Percentiles rank a stretch among this genome's conserved stretches.
phyloP scores from a whole-genome alignment of 2,888 invertebrate genomes.

The Harmothoe impar region DNA sequence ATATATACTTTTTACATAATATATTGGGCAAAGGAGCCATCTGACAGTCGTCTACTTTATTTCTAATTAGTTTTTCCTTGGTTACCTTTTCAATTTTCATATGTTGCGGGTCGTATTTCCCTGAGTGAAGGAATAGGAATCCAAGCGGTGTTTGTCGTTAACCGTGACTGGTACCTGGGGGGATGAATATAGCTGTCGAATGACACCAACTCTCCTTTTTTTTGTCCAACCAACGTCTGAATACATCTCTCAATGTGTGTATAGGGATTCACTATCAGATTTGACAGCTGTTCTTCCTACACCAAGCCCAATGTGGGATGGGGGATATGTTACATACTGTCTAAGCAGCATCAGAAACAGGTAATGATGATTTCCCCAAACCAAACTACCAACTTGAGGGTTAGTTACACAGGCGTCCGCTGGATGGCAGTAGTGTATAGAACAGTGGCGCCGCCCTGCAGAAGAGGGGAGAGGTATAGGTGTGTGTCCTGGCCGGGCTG shows the following conservation, averaged over 20 bases:
- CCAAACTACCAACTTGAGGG: slow-evolving; percentile 20
- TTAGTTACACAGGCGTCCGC: slow-evolving; percentile 30
- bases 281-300: not conserved
- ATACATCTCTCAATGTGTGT: not conserved
- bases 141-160: not conserved
- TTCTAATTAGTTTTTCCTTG: not conserved
- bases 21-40: not conserved
- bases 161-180: not conserved
- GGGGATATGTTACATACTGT: slow-evolving; percentile 6
- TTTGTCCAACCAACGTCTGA: not conserved
- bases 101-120: slow-evolving; percentile 38
- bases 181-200: not conserved
- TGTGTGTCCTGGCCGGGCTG: not conserved
- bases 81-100: not conserved
- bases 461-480: slow-evolving; percentile 18
- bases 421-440: slow-evolving; percentile 35
- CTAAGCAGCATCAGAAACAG: not conserved
- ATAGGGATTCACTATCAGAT: not conserved
- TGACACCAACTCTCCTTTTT: not conserved
- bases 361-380: not conserved
- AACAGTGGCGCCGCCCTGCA: slow-evolving; percentile 49
- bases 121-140: slow-evolving; percentile 59
- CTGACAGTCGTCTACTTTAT: not conserved
- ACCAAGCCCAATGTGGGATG: not conserved
- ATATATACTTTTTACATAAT: not conserved